These are phyloP conservation scores for Myotis pilosus DNA, from an alignment of 2,797 vertebrate genomes.

Conservation along the genomic window DNA sequence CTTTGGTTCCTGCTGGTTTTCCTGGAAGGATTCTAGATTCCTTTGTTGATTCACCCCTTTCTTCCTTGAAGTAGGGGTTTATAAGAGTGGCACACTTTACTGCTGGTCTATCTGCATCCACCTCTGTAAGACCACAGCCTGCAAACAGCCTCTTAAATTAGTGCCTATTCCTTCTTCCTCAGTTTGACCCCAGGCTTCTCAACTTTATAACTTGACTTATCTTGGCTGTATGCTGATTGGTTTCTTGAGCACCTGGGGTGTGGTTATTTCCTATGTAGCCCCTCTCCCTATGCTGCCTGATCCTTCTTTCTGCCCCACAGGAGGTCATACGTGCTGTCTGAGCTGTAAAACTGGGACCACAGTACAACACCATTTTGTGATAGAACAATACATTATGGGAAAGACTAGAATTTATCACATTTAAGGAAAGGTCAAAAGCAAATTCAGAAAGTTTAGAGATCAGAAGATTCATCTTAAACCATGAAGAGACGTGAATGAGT, in stretches of 20 bases:
- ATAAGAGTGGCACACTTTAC: background rate
- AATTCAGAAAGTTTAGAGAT: constrained; percentile 42
- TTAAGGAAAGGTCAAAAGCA: constrained; percentile 43
- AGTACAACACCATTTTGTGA: background rate
- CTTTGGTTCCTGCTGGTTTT: constrained; percentile 29
- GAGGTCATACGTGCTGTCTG: background rate
- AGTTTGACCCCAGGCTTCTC: background rate
- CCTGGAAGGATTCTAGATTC: background rate
- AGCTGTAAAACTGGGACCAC: background rate
- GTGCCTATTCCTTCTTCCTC: background rate
- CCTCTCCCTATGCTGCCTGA: background rate
- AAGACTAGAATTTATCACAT: constrained; percentile 21
- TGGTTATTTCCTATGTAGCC: background rate
- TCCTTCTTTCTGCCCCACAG: background rate
- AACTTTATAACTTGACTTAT: background rate
- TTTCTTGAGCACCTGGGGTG: background rate
- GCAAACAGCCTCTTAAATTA: background rate
- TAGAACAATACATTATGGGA: constrained; percentile 7
- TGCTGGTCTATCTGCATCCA: background rate
- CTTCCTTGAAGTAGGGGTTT: background rate
- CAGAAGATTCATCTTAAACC: constrained; percentile 35
- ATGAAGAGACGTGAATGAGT: constrained; percentile 10
- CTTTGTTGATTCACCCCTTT: background rate
- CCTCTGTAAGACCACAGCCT: background rate
- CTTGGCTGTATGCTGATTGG: background rate